phyloP scores from a whole-genome alignment of 2,888 invertebrate genomes.

The Chouioia cunea region DNA sequence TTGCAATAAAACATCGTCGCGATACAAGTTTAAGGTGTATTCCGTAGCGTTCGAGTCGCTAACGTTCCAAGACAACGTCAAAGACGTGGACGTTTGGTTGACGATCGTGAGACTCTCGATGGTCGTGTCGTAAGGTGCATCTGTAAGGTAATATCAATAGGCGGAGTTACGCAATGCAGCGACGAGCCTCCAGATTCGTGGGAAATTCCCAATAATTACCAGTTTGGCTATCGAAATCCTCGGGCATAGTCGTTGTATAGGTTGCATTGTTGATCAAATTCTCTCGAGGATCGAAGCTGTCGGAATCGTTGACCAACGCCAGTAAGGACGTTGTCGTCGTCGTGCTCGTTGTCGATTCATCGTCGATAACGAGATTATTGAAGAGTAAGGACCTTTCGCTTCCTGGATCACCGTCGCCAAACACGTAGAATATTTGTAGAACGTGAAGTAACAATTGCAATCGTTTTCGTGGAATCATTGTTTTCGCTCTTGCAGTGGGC shows the following conservation, averaged over 20 bases:
- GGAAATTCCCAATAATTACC: too few relatives aligned
- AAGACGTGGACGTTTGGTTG: conserved; percentile 8
- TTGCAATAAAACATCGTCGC: not conserved
- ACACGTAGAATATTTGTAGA: conserved; percentile 49
- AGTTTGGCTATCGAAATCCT: too few relatives aligned
- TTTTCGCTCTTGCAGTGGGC: conserved; percentile 5
- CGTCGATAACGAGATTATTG: conserved; percentile 29
- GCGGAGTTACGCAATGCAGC: too few relatives aligned
- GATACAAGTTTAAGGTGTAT: conserved; percentile 22
- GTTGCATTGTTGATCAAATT: not conserved
- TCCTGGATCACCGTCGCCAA: conserved; percentile 47
- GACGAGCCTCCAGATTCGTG: too few relatives aligned
- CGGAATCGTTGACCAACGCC: not conserved
- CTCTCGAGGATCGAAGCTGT: not conserved
- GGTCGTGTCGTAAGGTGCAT: not conserved
- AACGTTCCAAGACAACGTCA: conserved; percentile 39
- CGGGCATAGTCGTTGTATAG: not conserved
- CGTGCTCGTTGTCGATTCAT: conserved; percentile 12
- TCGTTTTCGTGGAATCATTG: conserved; percentile 54
- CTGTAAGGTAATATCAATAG: conserved; percentile 19
- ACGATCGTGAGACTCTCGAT: conserved; percentile 16
- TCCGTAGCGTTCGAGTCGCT: conserved; percentile 15
- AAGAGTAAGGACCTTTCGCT: conserved; percentile 21
- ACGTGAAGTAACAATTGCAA: conserved; percentile 50
- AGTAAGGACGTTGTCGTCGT: too few relatives aligned